These are phyloP conservation scores for Bombyx mori DNA, from an alignment of 1,140 invertebrate genomes.

Conservation along the genomic window DNA sequence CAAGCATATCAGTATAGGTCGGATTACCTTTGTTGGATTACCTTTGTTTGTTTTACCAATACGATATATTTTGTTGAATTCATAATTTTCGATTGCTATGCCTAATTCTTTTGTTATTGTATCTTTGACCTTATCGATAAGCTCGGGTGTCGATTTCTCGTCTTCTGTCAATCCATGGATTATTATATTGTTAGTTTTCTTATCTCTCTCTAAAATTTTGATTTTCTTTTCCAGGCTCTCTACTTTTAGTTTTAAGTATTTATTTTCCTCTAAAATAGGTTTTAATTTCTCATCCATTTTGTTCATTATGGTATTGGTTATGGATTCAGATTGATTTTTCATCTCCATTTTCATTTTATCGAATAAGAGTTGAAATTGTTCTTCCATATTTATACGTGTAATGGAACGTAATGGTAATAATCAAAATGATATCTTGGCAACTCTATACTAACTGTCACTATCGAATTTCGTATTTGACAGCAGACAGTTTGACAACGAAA, in stretches of 20 bases:
- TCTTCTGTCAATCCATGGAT: background rate
- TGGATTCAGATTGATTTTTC: background rate
- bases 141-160: background rate
- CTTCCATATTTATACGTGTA: constrained; percentile 22
- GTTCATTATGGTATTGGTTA: background rate
- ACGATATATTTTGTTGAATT: constrained; percentile 8
- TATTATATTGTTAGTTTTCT: background rate
- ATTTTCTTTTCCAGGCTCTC: background rate
- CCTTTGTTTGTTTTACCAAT: constrained; percentile 7
- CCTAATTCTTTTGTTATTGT: background rate
- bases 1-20: constrained; percentile 5
- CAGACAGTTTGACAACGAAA: no score
- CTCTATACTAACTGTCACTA: no score
- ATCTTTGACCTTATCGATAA: background rate
- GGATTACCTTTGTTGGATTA: no score
- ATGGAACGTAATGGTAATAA: no score
- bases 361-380: constrained; percentile 13
- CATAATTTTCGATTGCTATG: background rate
- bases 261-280: constrained; percentile 5
- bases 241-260: constrained; percentile 5
- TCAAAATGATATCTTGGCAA: no score
- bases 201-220: background rate
- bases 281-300: constrained; percentile 6
- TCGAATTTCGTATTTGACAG: no score
- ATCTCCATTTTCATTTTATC: constrained; percentile 5